Conservation (phyloP, 2,797 vertebrate genomes). For the Peromyscus attwateri region DNA sequence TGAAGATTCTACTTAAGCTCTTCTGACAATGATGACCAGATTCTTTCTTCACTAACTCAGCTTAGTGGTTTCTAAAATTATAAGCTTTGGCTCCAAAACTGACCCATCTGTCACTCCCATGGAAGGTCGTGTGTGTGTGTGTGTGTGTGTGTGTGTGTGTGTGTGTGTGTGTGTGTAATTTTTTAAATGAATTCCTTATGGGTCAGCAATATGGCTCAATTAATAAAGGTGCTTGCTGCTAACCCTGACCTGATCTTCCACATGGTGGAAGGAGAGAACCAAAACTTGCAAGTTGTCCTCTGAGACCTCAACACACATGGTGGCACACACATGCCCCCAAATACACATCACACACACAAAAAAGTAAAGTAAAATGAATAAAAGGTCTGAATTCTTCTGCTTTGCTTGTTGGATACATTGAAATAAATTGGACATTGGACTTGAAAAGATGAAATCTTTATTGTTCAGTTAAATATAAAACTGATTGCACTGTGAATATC, state of each 20-base stretch:
- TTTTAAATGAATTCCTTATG: background rate
- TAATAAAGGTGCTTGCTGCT: background rate
- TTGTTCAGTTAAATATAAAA: constrained; percentile 34
- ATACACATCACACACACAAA: background rate
- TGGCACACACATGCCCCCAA: background rate
- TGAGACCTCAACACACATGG: background rate
- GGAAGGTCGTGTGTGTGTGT: background rate
- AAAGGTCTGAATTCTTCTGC: background rate
- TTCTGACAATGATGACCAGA: background rate
- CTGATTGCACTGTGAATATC: background rate
- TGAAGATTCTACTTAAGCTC: background rate
- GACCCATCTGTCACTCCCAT: background rate
- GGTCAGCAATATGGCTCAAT: background rate
- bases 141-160: background rate
- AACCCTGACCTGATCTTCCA: background rate
- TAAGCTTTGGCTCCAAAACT: background rate
- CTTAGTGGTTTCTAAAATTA: background rate
- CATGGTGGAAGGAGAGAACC: background rate
- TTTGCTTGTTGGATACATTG: constrained; percentile 15
- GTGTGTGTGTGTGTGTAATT: background rate
- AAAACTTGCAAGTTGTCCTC: background rate
- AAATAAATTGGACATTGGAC: background rate
- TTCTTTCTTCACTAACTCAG: background rate
- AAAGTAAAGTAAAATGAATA: background rate
- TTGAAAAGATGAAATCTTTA: constrained; percentile 20